phyloP scores from a whole-genome alignment of 2,113 vertebrate genomes.

The Aldabrachelys gigantea region DNA sequence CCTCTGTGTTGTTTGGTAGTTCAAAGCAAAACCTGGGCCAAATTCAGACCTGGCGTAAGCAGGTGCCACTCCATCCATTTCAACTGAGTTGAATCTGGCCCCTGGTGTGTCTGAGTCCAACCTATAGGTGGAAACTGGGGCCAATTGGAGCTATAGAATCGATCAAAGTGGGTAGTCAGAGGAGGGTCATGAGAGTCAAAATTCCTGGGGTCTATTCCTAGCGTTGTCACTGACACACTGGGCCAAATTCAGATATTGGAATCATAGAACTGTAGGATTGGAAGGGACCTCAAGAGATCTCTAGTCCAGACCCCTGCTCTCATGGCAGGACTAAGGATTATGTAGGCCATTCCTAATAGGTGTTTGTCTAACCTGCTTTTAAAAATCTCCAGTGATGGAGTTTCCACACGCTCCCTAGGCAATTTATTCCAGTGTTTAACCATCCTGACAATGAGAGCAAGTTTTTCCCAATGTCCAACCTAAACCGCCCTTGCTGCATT shows the following conservation, averaged over 20 bases:
- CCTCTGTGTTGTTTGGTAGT: not conserved
- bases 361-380: too few species aligned
- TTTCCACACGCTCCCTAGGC: too few species aligned
- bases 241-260: not conserved
- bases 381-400: too few species aligned
- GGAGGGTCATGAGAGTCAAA: not conserved
- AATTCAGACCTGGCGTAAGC: not conserved
- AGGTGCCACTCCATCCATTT: constrained; percentile 30
- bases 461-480: too few species aligned
- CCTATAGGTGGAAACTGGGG: fast-evolving
- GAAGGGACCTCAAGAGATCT: too few species aligned
- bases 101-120: not conserved
- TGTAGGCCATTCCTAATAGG: too few species aligned
- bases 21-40: not conserved
- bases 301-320: too few species aligned
- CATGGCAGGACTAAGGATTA: too few species aligned
- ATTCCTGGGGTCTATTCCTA: not conserved
- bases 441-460: too few species aligned
- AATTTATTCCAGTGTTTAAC: too few species aligned
- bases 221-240: not conserved
- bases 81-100: not conserved
- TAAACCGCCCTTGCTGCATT: too few species aligned
- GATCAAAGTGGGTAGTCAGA: not conserved
- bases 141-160: not conserved
- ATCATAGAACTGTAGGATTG: too few species aligned